A percentile compares a stretch with the other conserved stretches of the same genome.
Conservation (phyloP, 2,113 vertebrate genomes). For the Perca fluviatilis region DNA sequence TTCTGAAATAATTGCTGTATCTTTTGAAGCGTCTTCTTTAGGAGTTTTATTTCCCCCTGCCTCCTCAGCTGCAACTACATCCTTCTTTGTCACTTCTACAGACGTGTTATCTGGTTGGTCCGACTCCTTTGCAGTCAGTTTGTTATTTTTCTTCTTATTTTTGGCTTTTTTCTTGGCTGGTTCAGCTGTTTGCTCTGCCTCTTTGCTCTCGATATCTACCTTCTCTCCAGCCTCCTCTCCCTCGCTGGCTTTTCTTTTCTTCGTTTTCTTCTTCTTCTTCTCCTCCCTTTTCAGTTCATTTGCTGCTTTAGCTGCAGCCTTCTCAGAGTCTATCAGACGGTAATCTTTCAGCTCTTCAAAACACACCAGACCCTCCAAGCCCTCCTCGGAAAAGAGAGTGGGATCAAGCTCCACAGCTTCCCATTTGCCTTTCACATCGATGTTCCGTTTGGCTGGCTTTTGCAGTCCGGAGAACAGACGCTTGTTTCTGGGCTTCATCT, state of each 20-base stretch:
- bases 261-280: conserved; percentile 72
- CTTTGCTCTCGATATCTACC: conserved; percentile 18
- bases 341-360: conserved; percentile 96
- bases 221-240: conserved; percentile 37
- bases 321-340: conserved; percentile 83
- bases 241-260: conserved; percentile 84
- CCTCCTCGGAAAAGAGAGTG: conserved; percentile 89
- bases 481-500: conserved; percentile 62
- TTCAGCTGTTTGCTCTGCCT: conserved; percentile 17
- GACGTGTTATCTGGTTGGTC: conserved; percentile 2
- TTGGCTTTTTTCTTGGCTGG: conserved; percentile 66
- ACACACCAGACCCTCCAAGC: conserved; percentile 90
- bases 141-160: conserved; percentile 69
- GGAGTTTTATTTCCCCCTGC: neutral
- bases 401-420: conserved; percentile 90
- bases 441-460: conserved; percentile 78
- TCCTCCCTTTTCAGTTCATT: conserved; percentile 77
- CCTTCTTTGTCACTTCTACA: conserved; percentile 31
- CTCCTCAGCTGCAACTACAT: conserved; percentile 6
- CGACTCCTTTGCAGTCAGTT: conserved; percentile 19
- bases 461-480: conserved; percentile 18
- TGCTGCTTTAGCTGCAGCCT: conserved; percentile 53
- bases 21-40: neutral
- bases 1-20: neutral
- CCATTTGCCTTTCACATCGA: conserved; percentile 90